These are phyloP conservation scores for Diadophis punctatus DNA, from an alignment of 2,113 vertebrate genomes.

Conservation along the genomic window DNA sequence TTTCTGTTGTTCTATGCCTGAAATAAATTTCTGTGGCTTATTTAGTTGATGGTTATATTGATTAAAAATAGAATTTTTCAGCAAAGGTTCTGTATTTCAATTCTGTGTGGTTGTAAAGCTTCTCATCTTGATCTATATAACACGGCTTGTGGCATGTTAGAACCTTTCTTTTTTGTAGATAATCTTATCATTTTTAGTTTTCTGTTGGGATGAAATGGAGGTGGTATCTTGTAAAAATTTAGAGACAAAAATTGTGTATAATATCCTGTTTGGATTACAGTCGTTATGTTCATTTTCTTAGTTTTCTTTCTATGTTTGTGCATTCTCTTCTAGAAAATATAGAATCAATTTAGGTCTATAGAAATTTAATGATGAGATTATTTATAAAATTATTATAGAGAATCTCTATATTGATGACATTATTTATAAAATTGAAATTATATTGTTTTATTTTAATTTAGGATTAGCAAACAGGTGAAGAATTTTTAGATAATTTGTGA, in stretches of 20 bases:
- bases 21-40: too few species aligned
- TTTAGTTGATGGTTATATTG: background rate
- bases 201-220: rapidly evolving
- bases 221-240: background rate
- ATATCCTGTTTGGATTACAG: background rate
- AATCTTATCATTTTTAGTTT: background rate
- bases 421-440: conserved; percentile 19
- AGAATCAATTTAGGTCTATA: background rate
- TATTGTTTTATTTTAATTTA: background rate
- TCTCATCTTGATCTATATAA: background rate
- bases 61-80: background rate
- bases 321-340: conserved; percentile 1
- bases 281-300: background rate
- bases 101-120: background rate
- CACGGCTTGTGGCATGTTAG: background rate
- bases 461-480: background rate
- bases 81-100: background rate
- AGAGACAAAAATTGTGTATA: background rate
- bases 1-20: too few species aligned
- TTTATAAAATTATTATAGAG: background rate
- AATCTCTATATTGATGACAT: background rate
- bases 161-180: background rate
- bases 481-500: background rate
- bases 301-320: conserved; percentile 11
- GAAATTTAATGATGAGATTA: conserved; percentile 10